Evolutionary conservation across 2,888 invertebrate genomes (phyloP).

Genomic region (Theristus sp.): DNA sequence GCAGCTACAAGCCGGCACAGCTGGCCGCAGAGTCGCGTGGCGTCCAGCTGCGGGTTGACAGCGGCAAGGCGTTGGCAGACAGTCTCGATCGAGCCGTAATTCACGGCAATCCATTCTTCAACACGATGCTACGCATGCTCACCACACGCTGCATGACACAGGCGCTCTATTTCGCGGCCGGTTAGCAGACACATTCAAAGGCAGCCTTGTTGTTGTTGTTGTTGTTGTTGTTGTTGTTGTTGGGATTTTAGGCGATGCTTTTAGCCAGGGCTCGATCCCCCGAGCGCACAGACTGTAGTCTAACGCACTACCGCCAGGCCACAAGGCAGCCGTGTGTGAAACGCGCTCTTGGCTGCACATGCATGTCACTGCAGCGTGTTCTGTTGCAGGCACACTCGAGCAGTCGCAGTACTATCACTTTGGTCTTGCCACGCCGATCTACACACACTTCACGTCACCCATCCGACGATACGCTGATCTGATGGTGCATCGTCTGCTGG

Average conservation of each 20-base stretch:
- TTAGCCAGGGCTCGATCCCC: too few relatives aligned
- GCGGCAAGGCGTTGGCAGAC: constrained; percentile 51
- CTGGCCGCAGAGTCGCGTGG: constrained; percentile 47
- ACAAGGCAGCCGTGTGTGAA: too few relatives aligned
- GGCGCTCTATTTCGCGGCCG: constrained; percentile 90
- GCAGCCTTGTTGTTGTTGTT: too few relatives aligned
- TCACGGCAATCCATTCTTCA: constrained; percentile 65
- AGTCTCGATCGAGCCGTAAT: constrained; percentile 63
- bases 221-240: too few relatives aligned
- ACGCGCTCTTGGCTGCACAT: too few relatives aligned
- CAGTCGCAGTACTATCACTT: constrained; percentile 74
- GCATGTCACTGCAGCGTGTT: too few relatives aligned
- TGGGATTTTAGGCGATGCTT: too few relatives aligned
- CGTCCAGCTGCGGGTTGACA: constrained; percentile 30
- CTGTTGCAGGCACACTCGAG: constrained; percentile 55
- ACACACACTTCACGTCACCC: constrained; percentile 70
- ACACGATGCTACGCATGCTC: constrained; percentile 81
- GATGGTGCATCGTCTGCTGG: constrained; percentile 80
- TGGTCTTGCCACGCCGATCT: constrained; percentile 83
- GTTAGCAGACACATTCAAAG: too few relatives aligned
- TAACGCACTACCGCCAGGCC: too few relatives aligned
- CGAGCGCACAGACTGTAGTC: too few relatives aligned
- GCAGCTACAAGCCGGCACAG: constrained; percentile 44
- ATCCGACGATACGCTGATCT: constrained; percentile 72
- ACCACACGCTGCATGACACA: constrained; percentile 97